Conservation (phyloP, 2,113 vertebrate genomes). For the Oreochromis aureus region DNA sequence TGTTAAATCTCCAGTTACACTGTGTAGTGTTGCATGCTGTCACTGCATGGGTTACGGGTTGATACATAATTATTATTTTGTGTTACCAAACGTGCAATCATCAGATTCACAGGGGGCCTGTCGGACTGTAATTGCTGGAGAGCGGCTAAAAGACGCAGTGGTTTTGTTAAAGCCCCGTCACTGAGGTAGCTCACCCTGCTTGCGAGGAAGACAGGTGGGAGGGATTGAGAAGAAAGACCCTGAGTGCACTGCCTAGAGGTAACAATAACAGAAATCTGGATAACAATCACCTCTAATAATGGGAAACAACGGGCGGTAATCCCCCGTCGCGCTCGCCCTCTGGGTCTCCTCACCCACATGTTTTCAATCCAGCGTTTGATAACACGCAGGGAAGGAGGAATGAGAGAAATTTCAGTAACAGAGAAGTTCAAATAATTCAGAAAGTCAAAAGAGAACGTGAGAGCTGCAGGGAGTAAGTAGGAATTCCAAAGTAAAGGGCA, state of each 20-base stretch:
- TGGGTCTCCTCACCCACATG: background rate
- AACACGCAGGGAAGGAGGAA: background rate
- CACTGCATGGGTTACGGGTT: background rate
- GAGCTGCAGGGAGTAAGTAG: background rate
- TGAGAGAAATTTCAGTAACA: background rate
- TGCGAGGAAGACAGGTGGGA: background rate
- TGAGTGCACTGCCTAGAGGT: background rate
- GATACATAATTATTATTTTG: background rate
- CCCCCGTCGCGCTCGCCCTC: background rate
- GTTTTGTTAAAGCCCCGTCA: background rate
- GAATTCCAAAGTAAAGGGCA: constrained; percentile 16
- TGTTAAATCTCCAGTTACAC: background rate
- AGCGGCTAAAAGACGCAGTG: background rate
- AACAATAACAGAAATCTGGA: background rate
- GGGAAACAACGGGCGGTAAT: background rate
- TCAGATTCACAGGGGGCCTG: background rate
- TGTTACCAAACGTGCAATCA: constrained; percentile 19
- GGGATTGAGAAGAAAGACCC: background rate
- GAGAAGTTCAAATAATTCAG: background rate
- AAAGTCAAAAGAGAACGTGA: background rate
- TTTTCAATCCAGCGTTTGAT: constrained; percentile 1
- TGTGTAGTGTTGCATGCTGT: background rate
- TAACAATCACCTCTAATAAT: background rate
- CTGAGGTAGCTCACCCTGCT: background rate
- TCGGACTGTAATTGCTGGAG: constrained; percentile 14